These are phyloP conservation scores for Acleris laterana DNA, from an alignment of 2,888 invertebrate genomes.

Conservation along the genomic window DNA sequence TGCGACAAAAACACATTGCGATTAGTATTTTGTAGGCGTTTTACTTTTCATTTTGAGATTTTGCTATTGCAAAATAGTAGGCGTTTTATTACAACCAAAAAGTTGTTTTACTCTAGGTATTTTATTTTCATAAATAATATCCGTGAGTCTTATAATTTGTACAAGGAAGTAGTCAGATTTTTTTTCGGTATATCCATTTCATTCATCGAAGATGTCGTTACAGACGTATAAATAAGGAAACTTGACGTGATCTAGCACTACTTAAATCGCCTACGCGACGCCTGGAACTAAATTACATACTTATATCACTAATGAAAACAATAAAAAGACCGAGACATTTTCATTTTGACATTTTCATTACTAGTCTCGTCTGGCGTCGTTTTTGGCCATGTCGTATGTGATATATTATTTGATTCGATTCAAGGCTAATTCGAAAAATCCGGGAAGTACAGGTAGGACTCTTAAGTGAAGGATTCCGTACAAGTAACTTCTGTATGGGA, in stretches of 20 bases:
- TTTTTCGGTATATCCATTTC: background rate
- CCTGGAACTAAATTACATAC: background rate
- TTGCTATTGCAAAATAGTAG: background rate
- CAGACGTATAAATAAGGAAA: slow-evolving; percentile 1
- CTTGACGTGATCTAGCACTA: background rate
- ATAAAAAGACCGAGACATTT: too few relatives aligned
- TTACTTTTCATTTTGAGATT: background rate
- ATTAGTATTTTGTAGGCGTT: slow-evolving; percentile 16
- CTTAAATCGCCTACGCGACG: background rate
- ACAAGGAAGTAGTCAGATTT: background rate
- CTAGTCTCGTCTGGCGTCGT: too few relatives aligned
- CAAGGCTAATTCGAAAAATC: too few relatives aligned
- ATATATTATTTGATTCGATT: too few relatives aligned
- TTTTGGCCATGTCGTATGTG: too few relatives aligned
- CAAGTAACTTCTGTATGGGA: too few relatives aligned
- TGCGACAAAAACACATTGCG: slow-evolving; percentile 55
- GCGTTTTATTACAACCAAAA: background rate
- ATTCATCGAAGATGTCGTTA: background rate
- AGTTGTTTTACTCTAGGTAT: too few relatives aligned
- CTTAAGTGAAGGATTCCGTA: too few relatives aligned
- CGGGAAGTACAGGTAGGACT: too few relatives aligned
- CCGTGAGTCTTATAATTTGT: background rate
- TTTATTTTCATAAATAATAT: too few relatives aligned
- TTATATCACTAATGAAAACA: background rate
- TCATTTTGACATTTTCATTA: too few relatives aligned